Conservation (phyloP, 1,140 invertebrate genomes). For the Periplaneta americana region DNA sequence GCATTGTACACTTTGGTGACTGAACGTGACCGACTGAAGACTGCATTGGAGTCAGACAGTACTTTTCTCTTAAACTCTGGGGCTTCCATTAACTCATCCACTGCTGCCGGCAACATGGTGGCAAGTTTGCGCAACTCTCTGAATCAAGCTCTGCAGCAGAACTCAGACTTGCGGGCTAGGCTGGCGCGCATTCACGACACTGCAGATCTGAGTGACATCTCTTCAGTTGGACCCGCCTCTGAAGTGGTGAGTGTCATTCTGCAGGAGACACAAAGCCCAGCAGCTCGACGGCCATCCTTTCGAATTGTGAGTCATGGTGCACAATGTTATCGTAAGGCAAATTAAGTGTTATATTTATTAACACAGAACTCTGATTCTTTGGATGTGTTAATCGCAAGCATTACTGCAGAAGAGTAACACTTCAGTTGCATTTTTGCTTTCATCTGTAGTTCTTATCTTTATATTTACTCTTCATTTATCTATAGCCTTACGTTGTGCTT, state of each 20-base stretch:
- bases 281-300: background rate
- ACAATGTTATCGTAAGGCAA: no score
- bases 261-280: background rate
- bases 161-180: constrained; percentile 59
- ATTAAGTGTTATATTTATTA: no score
- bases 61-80: constrained; percentile 22
- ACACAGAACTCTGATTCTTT: no score
- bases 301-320: background rate
- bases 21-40: constrained; percentile 56
- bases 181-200: constrained; percentile 61
- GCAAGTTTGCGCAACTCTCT: constrained; percentile 50
- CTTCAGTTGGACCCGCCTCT: constrained; percentile 42
- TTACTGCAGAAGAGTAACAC: no score
- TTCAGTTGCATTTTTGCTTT: no score
- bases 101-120: constrained; percentile 33
- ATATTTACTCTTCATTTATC: no score
- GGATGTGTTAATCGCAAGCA: no score
- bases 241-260: constrained; percentile 37
- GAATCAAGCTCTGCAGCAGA: constrained; percentile 63
- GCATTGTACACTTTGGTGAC: constrained; percentile 47
- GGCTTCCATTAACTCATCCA: constrained; percentile 26
- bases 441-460: no score
- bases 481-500: no score
- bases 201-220: constrained; percentile 46
- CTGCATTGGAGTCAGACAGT: constrained; percentile 43